Conservation (phyloP, 2,888 invertebrate genomes). For the Icerya purchasi region DNA sequence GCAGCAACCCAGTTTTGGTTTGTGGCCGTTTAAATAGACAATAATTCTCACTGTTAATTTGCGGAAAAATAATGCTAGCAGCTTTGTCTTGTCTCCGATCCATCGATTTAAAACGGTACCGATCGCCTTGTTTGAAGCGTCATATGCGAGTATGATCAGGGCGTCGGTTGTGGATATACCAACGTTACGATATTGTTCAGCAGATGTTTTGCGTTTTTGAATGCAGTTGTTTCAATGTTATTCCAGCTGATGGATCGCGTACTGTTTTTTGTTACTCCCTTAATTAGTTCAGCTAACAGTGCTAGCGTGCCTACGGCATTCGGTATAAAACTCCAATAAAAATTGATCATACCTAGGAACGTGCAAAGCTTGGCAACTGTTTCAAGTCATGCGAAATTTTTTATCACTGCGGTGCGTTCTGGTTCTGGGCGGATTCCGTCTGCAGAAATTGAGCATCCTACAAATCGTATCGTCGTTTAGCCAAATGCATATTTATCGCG, state of each 20-base stretch:
- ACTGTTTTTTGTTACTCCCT: background rate
- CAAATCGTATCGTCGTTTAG: background rate
- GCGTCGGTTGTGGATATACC: background rate
- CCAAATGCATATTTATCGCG: background rate
- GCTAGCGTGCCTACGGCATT: background rate
- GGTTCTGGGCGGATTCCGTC: background rate
- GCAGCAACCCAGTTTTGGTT: background rate
- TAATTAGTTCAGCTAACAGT: background rate
- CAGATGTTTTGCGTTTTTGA: background rate
- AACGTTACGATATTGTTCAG: background rate
- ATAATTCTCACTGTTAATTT: background rate
- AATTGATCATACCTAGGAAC: background rate
- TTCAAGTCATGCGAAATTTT: background rate
- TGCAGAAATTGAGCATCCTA: background rate
- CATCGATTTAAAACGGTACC: background rate
- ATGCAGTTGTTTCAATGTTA: background rate
- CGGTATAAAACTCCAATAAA: background rate
- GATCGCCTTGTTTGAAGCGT: background rate
- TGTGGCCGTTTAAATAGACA: constrained; percentile 15
- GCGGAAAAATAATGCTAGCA: background rate
- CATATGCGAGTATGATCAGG: background rate
- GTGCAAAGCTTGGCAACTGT: background rate
- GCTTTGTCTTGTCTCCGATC: no score
- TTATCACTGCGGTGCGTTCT: no score
- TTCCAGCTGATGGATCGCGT: background rate